Conservation (phyloP, 2,113 vertebrate species). For the Platysternon megacephalum region DNA sequence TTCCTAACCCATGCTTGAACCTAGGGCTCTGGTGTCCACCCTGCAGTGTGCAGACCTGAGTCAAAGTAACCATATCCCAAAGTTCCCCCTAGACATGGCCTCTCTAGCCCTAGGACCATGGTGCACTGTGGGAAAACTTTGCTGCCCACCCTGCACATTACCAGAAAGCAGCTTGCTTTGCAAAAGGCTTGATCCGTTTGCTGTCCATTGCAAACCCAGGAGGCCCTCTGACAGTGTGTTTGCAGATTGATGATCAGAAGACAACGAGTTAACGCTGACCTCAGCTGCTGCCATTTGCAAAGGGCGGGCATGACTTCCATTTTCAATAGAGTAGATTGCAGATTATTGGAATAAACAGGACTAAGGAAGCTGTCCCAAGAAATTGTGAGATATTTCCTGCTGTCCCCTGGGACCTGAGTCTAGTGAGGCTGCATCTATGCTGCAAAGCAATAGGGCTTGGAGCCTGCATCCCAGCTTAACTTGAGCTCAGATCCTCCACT, state of each 20-base stretch:
- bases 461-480: background rate
- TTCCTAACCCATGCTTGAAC: background rate
- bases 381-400: background rate
- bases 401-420: background rate
- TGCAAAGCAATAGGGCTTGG: background rate
- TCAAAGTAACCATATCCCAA: background rate
- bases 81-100: background rate
- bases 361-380: background rate
- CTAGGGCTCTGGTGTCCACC: background rate
- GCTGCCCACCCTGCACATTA: background rate
- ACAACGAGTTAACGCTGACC: background rate
- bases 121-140: background rate
- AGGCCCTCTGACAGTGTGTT: background rate
- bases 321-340: background rate
- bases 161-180: background rate
- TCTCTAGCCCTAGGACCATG: background rate
- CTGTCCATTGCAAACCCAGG: background rate
- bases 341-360: background rate
- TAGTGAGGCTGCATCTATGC: background rate
- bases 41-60: background rate
- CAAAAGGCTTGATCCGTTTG: background rate
- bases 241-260: background rate
- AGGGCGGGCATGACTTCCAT: background rate
- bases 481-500: background rate
- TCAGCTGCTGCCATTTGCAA: background rate